Evolutionary conservation across 2,113 vertebrate genomes (phyloP).

Genomic region (Callocephalon fimbriatum): DNA sequence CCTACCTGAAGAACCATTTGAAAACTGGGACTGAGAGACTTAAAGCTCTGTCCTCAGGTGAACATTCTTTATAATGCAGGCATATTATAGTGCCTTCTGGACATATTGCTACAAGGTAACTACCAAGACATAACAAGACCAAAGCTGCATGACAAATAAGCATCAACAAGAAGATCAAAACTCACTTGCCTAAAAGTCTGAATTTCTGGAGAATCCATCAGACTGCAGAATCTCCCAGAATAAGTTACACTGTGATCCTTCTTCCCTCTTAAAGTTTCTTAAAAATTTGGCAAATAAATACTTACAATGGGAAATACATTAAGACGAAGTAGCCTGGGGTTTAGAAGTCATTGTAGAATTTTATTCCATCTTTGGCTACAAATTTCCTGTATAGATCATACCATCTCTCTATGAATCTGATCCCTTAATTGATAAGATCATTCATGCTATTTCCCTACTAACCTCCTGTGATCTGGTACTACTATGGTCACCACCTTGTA

Average conservation of each 20-base stretch:
- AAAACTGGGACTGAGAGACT: neutral
- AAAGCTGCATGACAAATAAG: neutral
- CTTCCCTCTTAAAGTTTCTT: neutral
- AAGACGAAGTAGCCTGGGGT: neutral
- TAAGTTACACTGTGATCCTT: accelerated
- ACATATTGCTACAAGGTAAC: neutral
- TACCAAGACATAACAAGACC: neutral
- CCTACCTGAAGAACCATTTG: neutral
- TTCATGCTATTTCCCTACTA: neutral
- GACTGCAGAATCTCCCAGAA: neutral
- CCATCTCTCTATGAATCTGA: neutral
- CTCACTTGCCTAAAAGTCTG: neutral
- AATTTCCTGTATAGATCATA: neutral
- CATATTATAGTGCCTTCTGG: neutral
- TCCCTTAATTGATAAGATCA: neutral
- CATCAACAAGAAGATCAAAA: neutral
- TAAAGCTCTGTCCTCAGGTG: neutral
- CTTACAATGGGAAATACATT: neutral
- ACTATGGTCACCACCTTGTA: neutral
- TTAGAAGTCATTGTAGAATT: neutral
- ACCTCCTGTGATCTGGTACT: neutral
- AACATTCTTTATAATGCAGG: neutral
- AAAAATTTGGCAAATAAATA: neutral
- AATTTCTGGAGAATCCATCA: neutral
- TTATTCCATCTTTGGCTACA: neutral